phyloP scores from a whole-genome alignment of 2,797 vertebrate species.

The Brachyalestes nurse region DNA sequence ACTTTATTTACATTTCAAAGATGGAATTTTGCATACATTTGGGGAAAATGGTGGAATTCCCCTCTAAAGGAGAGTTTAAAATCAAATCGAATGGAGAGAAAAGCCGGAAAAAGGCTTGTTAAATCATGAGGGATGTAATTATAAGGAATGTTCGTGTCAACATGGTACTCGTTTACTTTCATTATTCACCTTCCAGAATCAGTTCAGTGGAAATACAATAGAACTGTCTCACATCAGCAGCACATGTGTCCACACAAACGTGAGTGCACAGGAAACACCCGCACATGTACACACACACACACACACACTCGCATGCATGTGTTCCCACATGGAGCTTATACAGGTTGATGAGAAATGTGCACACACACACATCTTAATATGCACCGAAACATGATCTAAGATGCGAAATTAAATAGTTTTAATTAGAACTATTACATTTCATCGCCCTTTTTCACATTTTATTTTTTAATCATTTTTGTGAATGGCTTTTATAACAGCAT shows the following conservation, averaged over 20 bases:
- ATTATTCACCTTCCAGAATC: neutral
- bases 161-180: no score
- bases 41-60: neutral
- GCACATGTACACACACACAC: slow-evolving; percentile 13
- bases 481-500: no score
- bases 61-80: no score
- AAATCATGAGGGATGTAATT: neutral
- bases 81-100: neutral
- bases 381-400: no score
- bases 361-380: no score
- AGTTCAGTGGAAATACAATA: slow-evolving; percentile 34
- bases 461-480: no score
- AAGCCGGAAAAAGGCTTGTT: neutral
- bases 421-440: no score
- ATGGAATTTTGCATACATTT: neutral
- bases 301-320: neutral
- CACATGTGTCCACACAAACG: neutral
- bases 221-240: neutral
- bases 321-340: neutral
- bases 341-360: no score
- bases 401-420: no score
- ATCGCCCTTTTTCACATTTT: no score
- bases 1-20: no score
- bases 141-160: no score
- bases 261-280: slow-evolving; percentile 2